phyloP scores from a whole-genome alignment of 2,888 invertebrate genomes.

The Pachymerium ferrugineum region DNA sequence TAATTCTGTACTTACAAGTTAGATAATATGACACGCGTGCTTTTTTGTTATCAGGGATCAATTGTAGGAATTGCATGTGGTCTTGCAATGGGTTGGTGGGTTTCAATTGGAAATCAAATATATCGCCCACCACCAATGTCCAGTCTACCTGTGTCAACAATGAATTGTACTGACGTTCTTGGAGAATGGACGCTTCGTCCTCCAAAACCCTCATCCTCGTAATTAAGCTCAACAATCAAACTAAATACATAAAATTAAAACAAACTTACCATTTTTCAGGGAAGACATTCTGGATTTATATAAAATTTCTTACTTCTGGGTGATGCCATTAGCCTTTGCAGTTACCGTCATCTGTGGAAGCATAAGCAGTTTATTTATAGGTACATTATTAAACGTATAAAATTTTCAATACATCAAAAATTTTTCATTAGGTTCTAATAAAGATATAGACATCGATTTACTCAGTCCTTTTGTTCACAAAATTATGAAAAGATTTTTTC shows the following conservation, averaged over 20 bases:
- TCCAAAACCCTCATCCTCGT: too few species aligned
- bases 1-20: not conserved
- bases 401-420: not conserved
- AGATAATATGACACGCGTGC: not conserved
- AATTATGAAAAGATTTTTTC: conserved; percentile 1
- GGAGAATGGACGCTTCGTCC: not conserved
- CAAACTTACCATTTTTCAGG: not conserved
- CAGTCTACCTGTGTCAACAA: not conserved
- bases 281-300: conserved; percentile 4
- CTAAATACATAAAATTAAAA: too few species aligned
- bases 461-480: not conserved
- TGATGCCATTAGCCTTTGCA: not conserved
- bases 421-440: not conserved
- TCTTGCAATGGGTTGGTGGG: not conserved
- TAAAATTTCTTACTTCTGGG: conserved; percentile 4
- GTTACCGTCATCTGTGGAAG: not conserved
- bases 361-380: not conserved
- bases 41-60: conserved; percentile 13
- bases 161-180: not conserved
- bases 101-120: conserved; percentile 25
- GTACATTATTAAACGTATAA: not conserved
- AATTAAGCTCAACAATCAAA: too few species aligned
- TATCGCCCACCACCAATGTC: not conserved
- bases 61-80: not conserved
- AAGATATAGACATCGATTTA: not conserved